These are phyloP conservation scores for Lasioglossum leucozonium DNA, from an alignment of 2,888 invertebrate genomes.

Conservation along the genomic window DNA sequence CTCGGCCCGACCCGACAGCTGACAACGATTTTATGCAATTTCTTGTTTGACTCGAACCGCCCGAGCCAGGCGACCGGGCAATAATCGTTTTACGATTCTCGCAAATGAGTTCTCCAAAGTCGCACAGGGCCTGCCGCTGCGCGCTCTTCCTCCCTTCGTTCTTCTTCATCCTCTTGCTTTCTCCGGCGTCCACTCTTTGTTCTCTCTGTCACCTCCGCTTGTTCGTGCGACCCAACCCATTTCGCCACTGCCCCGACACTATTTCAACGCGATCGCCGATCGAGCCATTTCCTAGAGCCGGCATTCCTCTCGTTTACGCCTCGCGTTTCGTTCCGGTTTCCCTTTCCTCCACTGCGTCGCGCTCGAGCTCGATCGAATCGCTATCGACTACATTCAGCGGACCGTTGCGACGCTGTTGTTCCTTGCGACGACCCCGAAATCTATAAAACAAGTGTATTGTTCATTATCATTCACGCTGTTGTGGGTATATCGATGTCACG, in stretches of 20 bases:
- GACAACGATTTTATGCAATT: constrained; percentile 66
- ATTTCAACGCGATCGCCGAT: neutral
- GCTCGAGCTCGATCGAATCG: neutral
- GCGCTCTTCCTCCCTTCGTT: constrained; percentile 13
- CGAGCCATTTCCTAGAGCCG: neutral
- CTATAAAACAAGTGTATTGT: neutral
- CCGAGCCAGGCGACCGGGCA: constrained; percentile 61
- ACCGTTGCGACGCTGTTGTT: no score
- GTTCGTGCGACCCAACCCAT: neutral
- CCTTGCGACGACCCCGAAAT: no score
- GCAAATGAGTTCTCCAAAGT: constrained; percentile 76
- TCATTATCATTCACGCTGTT: no score
- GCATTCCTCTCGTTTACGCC: neutral
- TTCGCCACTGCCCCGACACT: neutral
- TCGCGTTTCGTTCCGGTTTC: neutral
- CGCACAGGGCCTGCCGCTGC: constrained; percentile 60
- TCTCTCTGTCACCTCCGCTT: neutral
- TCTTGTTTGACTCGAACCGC: constrained; percentile 71
- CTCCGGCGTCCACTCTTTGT: neutral
- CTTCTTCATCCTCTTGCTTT: neutral
- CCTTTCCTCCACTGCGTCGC: neutral
- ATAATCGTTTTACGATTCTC: constrained; percentile 77
- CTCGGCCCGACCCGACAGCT: constrained; percentile 22
- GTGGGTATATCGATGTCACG: no score
- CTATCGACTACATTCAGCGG: neutral